A percentile compares a stretch with the other conserved stretches of the same genome.
Conservation (phyloP, 2,113 vertebrate species). For the Oncorhynchus clarkii region DNA sequence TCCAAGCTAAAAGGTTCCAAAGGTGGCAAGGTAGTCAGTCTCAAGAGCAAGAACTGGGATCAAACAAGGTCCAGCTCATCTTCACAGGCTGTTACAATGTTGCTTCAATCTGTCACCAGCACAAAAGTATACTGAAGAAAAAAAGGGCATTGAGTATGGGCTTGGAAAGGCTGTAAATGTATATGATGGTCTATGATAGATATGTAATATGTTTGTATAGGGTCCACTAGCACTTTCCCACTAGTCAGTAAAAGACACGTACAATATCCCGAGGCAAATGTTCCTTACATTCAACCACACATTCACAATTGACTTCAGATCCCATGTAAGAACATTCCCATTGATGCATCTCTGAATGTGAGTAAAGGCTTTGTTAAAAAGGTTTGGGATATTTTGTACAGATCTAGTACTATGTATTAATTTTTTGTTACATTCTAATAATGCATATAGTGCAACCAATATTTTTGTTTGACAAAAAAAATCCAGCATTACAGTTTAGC, state of each 20-base stretch:
- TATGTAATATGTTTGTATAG: conserved; percentile 41
- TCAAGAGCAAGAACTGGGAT: conserved; percentile 37
- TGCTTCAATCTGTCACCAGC: not conserved
- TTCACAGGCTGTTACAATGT: not conserved
- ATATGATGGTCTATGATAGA: conserved; percentile 46
- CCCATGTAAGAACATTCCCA: conserved; percentile 45
- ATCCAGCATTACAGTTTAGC: conserved; percentile 53
- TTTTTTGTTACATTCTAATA: conserved; percentile 68
- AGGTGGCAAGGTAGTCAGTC: conserved; percentile 29
- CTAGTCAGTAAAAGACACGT: not conserved
- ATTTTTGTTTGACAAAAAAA: conserved; percentile 57
- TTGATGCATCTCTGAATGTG: conserved; percentile 47
- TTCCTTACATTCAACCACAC: conserved; percentile 14
- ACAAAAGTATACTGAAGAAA: not conserved
- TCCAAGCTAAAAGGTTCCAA: conserved; percentile 1
- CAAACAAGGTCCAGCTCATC: conserved; percentile 21
- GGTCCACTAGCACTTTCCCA: conserved; percentile 24
- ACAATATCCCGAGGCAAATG: conserved; percentile 11
- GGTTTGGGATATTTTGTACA: conserved; percentile 76
- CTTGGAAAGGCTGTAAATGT: conserved; percentile 52
- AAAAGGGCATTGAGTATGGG: not conserved
- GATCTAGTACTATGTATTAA: conserved; percentile 76
- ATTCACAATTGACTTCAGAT: conserved; percentile 25
- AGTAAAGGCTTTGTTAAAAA: conserved; percentile 54
- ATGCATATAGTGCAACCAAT: conserved; percentile 70